phyloP scores from a whole-genome alignment of 2,113 vertebrate genomes.

The Petaurus breviceps region DNA sequence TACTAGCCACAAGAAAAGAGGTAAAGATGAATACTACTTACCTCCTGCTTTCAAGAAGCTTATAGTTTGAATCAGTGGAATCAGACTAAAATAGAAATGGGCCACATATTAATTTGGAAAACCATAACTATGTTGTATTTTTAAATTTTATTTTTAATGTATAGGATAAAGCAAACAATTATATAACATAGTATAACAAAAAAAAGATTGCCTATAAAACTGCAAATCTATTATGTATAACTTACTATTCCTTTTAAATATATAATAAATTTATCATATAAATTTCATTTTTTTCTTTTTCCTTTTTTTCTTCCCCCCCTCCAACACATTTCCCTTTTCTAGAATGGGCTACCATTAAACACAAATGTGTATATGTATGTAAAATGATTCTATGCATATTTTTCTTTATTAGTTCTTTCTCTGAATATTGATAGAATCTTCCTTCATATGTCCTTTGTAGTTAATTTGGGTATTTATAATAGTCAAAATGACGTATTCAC shows the following conservation, averaged over 20 bases:
- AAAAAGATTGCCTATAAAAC: not conserved
- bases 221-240: not conserved
- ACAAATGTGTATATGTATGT: not conserved
- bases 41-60: not conserved
- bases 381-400: no score
- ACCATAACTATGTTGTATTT: not conserved
- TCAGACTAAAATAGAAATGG: not conserved
- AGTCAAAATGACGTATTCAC: no score
- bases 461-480: no score
- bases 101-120: not conserved
- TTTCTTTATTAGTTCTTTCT: no score
- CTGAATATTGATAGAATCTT: no score
- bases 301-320: no score
- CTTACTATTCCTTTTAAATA: not conserved
- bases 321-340: no score
- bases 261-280: not conserved
- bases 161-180: not conserved
- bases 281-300: not conserved
- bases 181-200: not conserved
- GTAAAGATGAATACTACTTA: not conserved
- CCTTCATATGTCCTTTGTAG: no score
- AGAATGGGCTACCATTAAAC: not conserved
- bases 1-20: not conserved
- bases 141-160: not conserved
- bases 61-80: not conserved